Conservation (phyloP, 1,140 invertebrate species). For the Drosophila leontia region DNA sequence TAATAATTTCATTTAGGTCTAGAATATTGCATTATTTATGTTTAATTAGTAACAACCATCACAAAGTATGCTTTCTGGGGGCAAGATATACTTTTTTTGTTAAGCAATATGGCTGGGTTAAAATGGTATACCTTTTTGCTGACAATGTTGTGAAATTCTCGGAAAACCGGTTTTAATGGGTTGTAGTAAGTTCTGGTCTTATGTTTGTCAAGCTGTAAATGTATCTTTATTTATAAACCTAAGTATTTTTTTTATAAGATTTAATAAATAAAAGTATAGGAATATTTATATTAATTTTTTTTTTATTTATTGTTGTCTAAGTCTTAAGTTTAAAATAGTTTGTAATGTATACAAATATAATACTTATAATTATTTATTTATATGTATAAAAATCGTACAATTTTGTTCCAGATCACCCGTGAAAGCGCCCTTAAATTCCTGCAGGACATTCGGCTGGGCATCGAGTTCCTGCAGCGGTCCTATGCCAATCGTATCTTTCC, state of each 20-base stretch:
- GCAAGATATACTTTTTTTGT: too few relatives aligned
- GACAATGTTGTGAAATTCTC: constrained; percentile 7
- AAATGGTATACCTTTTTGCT: background rate
- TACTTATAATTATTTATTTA: background rate
- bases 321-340: background rate
- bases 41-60: background rate
- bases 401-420: constrained; percentile 86
- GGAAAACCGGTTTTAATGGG: constrained; percentile 1
- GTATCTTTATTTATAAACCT: background rate
- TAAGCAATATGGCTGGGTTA: too few relatives aligned
- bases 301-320: background rate
- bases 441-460: constrained; percentile 89
- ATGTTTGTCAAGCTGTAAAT: background rate
- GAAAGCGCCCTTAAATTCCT: constrained; percentile 90
- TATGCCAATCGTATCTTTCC: constrained; percentile 85
- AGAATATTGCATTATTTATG: background rate
- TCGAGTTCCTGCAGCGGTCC: constrained; percentile 88
- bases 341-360: background rate
- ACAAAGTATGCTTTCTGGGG: too few relatives aligned
- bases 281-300: background rate
- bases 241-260: background rate
- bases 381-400: too few relatives aligned
- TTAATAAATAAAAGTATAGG: too few relatives aligned
- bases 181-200: background rate
- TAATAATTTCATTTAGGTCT: background rate